Conservation (phyloP, 2,888 invertebrate species). For the Nomada goodeniana region DNA sequence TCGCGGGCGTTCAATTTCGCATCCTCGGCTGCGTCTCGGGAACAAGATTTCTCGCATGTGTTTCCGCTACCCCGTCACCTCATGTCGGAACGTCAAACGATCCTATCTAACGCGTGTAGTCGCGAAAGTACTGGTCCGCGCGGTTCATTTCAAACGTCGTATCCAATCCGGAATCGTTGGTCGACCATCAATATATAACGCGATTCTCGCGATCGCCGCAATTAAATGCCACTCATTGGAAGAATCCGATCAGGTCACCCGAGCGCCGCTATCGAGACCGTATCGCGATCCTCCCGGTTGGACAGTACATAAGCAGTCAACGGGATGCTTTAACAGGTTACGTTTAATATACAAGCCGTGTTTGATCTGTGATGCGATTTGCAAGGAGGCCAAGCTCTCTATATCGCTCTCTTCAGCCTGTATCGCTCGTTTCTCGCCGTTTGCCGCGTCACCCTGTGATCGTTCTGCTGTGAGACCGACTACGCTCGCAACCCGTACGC, state of each 20-base stretch:
- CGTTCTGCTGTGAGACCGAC: constrained; percentile 83
- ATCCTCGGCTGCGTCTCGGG: constrained; percentile 57
- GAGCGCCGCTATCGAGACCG: constrained; percentile 22
- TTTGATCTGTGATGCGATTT: constrained; percentile 84
- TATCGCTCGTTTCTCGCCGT: constrained; percentile 72
- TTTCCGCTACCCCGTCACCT: constrained; percentile 28
- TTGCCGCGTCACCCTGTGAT: constrained; percentile 82
- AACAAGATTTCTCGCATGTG: constrained; percentile 12
- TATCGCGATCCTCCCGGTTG: constrained; percentile 48
- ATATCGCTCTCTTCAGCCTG: constrained; percentile 46
- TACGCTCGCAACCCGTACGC: constrained; percentile 76
- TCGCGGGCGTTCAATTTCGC: constrained; percentile 70
- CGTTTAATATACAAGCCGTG: constrained; percentile 83
- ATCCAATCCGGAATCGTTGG: constrained; percentile 18
- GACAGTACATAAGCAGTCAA: constrained; percentile 75
- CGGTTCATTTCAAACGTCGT: constrained; percentile 11
- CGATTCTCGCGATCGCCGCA: neutral
- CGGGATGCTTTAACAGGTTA: constrained; percentile 72
- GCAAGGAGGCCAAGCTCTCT: constrained; percentile 73
- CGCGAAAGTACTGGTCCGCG: constrained; percentile 63
- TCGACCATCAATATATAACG: neutral
- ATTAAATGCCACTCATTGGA: neutral
- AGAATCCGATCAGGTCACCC: constrained; percentile 3
- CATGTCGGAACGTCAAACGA: constrained; percentile 54
- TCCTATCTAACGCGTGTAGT: constrained; percentile 42